Evolutionary conservation across 2,113 vertebrate genomes (phyloP).

Genomic region (Rhinopomastus cyanomelas): DNA sequence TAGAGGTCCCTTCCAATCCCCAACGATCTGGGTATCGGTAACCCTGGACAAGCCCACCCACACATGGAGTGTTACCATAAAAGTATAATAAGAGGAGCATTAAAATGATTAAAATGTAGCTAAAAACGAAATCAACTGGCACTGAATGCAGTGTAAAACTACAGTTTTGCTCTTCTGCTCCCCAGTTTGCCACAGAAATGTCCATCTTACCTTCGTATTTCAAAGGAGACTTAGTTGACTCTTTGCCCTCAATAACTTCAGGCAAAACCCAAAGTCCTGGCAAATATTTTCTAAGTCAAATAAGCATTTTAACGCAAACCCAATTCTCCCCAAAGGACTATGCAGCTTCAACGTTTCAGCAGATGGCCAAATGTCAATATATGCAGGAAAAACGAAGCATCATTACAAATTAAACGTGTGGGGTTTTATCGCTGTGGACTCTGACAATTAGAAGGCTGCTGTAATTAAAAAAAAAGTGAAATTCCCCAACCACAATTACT

Average conservation of each 20-base stretch:
- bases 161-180: not conserved
- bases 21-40: too few relatives aligned
- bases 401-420: not conserved
- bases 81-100: not conserved
- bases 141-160: not conserved
- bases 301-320: not conserved
- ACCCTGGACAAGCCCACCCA: not conserved
- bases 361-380: not conserved
- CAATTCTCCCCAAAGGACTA: not conserved
- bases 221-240: not conserved
- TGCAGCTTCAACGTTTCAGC: not conserved
- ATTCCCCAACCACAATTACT: not conserved
- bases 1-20: too few relatives aligned
- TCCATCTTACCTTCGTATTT: not conserved
- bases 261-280: not conserved
- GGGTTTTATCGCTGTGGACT: not conserved
- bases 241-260: not conserved
- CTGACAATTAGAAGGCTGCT: not conserved
- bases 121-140: not conserved
- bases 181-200: not conserved
- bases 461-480: not conserved
- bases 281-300: not conserved
- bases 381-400: not conserved
- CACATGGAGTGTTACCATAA: not conserved
- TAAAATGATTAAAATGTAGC: not conserved